A percentile compares a stretch with the other conserved stretches of the same genome.
These are phyloP conservation scores for Drosophila erecta DNA, from an alignment of 1,140 invertebrate genomes.

Conservation along the genomic window DNA sequence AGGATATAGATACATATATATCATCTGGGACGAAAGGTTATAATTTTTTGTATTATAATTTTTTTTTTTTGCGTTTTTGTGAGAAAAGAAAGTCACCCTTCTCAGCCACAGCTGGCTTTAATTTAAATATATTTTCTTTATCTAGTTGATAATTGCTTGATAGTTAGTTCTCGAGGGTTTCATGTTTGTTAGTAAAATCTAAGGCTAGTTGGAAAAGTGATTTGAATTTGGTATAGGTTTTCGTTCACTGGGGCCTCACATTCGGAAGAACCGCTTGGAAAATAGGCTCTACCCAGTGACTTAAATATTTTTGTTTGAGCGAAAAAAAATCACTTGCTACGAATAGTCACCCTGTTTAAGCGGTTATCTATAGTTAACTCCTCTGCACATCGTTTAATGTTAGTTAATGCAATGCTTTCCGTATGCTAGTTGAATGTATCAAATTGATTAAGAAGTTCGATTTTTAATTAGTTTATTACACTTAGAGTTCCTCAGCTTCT, in stretches of 20 bases:
- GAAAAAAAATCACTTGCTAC: conserved; percentile 49
- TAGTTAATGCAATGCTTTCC: conserved; percentile 30
- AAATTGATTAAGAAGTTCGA: conserved; percentile 62
- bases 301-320: conserved; percentile 32
- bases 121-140: conserved; percentile 34
- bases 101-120: conserved; percentile 30
- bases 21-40: conserved; percentile 27
- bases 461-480: conserved; percentile 48
- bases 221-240: conserved; percentile 24
- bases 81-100: conserved; percentile 27
- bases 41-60: background rate
- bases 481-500: conserved; percentile 24
- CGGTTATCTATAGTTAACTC: conserved; percentile 44
- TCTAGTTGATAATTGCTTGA: conserved; percentile 48
- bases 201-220: conserved; percentile 69
- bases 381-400: conserved; percentile 8
- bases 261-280: conserved; percentile 29
- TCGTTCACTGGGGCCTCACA: background rate
- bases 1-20: conserved; percentile 18
- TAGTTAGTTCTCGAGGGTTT: conserved; percentile 35
- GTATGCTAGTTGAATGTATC: conserved; percentile 51
- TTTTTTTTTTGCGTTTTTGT: background rate
- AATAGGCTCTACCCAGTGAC: conserved; percentile 16
- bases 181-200: conserved; percentile 52
- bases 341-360: conserved; percentile 44